Conservation (phyloP, 1,140 invertebrate genomes). For the Planococcus citri region DNA sequence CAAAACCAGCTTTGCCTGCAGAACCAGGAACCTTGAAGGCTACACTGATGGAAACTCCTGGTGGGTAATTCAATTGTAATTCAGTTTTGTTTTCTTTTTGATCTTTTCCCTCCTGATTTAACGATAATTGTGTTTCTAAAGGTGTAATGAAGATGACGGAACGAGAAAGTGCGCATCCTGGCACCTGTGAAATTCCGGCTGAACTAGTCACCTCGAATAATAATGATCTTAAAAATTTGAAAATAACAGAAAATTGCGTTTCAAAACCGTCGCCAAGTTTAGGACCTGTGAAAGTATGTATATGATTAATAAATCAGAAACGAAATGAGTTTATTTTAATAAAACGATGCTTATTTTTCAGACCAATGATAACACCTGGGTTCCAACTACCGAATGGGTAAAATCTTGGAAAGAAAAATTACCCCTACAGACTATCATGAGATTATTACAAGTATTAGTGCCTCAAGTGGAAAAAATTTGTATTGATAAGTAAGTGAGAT, state of each 20-base stretch:
- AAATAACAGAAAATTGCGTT: not conserved
- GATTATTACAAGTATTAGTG: constrained; percentile 92
- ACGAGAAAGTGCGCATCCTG: constrained; percentile 72
- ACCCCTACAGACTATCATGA: constrained; percentile 97
- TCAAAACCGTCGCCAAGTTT: not conserved
- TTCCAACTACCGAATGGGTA: constrained; percentile 86
- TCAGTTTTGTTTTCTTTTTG: not conserved
- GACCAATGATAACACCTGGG: constrained; percentile 42
- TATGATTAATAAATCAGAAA: too few relatives aligned
- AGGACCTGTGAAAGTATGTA: too few relatives aligned
- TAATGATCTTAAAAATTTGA: not conserved
- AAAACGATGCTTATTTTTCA: too few relatives aligned
- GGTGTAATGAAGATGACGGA: constrained; percentile 91
- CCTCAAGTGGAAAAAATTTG: constrained; percentile 99
- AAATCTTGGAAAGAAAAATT: constrained; percentile 93
- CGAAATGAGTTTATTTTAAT: too few relatives aligned
- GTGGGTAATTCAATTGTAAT: constrained; percentile 32
- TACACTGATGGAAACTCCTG: constrained; percentile 74
- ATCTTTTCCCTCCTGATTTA: not conserved
- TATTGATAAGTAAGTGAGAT: constrained; percentile 82
- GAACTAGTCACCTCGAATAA: constrained; percentile 22
- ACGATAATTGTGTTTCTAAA: constrained; percentile 31
- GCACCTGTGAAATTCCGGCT: constrained; percentile 22
- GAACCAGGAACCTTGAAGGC: constrained; percentile 82
- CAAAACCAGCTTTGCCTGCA: constrained; percentile 70